A percentile compares a stretch with the other conserved stretches of the same genome.
These are phyloP conservation scores for Synergus itoensis DNA, from an alignment of 2,888 invertebrate genomes.

Conservation along the genomic window DNA sequence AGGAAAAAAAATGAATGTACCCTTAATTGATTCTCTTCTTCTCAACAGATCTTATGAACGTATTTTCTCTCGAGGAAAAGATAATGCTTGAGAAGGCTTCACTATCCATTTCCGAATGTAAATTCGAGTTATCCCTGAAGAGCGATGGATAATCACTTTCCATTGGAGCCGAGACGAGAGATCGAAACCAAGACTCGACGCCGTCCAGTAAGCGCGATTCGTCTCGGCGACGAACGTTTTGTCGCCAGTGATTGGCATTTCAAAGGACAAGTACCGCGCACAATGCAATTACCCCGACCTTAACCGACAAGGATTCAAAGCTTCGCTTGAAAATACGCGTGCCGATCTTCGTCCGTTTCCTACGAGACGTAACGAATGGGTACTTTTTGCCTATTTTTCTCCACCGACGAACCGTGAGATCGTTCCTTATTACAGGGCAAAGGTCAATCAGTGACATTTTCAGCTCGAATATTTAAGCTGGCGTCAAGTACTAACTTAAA, in stretches of 20 bases:
- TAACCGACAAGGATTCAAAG: constrained; percentile 62
- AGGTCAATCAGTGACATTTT: constrained; percentile 14
- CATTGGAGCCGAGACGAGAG: constrained; percentile 49
- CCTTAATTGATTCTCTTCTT: background rate
- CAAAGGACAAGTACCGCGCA: constrained; percentile 76
- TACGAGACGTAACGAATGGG: constrained; percentile 48
- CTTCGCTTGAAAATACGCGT: constrained; percentile 53
- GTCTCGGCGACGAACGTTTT: constrained; percentile 75
- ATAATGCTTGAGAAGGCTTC: constrained; percentile 21
- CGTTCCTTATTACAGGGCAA: constrained; percentile 31
- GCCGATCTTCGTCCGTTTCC: constrained; percentile 52
- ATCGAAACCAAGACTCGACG: constrained; percentile 56
- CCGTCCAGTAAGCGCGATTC: constrained; percentile 64
- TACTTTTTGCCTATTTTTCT: constrained; percentile 49
- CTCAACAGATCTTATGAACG: background rate
- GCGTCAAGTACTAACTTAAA: background rate
- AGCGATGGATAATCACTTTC: constrained; percentile 18
- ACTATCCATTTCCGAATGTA: constrained; percentile 25
- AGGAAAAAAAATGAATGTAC: too few relatives aligned
- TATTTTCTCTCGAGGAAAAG: background rate
- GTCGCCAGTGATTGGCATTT: constrained; percentile 77
- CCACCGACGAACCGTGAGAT: constrained; percentile 48
- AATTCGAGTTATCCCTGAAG: background rate
- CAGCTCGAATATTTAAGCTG: constrained; percentile 4
- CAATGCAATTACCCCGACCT: constrained; percentile 77